Evolutionary conservation across 2,113 vertebrate species (phyloP).

Genomic region (Rhea pennata): DNA sequence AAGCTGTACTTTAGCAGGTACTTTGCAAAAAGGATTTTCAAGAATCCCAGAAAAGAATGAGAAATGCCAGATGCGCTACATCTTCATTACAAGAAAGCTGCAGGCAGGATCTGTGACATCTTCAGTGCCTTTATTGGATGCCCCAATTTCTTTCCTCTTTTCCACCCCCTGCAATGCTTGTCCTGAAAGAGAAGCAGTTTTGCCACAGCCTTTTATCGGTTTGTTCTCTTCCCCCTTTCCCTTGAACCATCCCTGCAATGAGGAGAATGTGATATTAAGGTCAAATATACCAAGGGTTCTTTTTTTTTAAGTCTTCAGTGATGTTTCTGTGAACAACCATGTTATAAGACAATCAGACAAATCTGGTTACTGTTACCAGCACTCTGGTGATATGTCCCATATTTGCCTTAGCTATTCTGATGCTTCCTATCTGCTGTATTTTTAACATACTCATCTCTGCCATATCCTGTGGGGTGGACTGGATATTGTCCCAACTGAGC

Average conservation of each 20-base stretch:
- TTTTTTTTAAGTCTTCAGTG: neutral
- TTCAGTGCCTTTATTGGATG: neutral
- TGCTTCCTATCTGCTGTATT: neutral
- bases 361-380: neutral
- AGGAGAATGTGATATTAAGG: neutral
- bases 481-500: neutral
- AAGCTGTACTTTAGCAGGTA: neutral
- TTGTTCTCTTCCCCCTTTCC: neutral
- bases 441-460: neutral
- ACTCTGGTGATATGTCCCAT: fast-evolving
- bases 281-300: neutral
- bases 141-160: neutral
- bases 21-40: neutral
- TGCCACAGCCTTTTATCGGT: neutral
- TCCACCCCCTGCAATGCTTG: neutral
- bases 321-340: neutral
- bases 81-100: neutral
- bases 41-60: neutral
- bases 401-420: neutral
- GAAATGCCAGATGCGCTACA: neutral
- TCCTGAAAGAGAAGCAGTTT: neutral
- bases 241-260: neutral
- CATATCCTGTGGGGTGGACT: neutral
- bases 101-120: neutral
- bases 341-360: neutral